Conservation (phyloP, 2,797 vertebrate species). For the Tiaroga cobitis region DNA sequence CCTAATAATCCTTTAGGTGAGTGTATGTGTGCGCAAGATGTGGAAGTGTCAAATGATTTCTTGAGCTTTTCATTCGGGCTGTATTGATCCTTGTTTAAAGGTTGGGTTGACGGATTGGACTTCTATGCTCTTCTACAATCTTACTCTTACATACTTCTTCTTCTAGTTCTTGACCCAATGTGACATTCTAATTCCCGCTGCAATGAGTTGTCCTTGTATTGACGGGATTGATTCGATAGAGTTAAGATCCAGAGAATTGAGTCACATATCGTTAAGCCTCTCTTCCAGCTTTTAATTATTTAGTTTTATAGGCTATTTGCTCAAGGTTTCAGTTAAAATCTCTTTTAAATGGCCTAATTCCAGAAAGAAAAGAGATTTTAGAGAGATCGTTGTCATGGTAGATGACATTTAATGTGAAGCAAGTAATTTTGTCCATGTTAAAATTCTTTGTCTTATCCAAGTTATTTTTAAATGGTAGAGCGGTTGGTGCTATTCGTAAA, state of each 20-base stretch:
- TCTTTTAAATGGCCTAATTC: neutral
- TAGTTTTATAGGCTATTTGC: conserved; percentile 5
- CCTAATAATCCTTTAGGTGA: no score
- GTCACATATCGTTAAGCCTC: conserved; percentile 2
- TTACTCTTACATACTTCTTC: conserved; percentile 18
- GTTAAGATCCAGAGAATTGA: conserved; percentile 37
- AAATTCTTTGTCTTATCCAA: neutral
- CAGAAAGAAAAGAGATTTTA: neutral
- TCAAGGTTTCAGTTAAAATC: neutral
- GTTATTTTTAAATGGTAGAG: neutral
- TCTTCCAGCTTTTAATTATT: conserved; percentile 3
- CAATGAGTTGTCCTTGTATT: conserved; percentile 24
- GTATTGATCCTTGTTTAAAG: conserved; percentile 47
- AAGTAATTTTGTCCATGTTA: neutral
- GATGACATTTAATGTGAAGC: neutral
- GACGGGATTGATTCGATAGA: conserved; percentile 32
- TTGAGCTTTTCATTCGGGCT: conserved; percentile 44
- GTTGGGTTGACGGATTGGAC: conserved; percentile 32
- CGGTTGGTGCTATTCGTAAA: neutral
- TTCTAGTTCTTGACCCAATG: conserved; percentile 23
- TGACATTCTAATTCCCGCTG: conserved; percentile 44
- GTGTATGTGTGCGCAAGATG: neutral
- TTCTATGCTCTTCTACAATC: conserved; percentile 19
- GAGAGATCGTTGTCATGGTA: neutral
- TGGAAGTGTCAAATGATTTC: conserved; percentile 43